These are phyloP conservation scores for Himalopsyche anomala DNA, from an alignment of 2,888 invertebrate genomes.

Conservation along the genomic window DNA sequence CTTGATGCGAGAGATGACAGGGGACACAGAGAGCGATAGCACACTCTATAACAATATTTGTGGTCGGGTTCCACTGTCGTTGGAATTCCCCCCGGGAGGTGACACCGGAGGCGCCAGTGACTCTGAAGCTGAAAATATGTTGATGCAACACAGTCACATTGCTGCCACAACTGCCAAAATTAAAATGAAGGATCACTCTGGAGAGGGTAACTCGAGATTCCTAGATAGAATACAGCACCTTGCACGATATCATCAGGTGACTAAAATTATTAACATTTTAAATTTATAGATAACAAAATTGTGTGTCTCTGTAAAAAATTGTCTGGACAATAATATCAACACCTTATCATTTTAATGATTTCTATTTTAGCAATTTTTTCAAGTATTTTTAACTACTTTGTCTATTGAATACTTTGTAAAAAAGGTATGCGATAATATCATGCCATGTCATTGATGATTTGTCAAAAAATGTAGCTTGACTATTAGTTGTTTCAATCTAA, in stretches of 20 bases:
- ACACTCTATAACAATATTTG: slow-evolving; percentile 68
- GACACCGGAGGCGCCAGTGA: slow-evolving; percentile 52
- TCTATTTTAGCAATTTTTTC: too few species aligned
- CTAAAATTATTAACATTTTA: slow-evolving; percentile 46
- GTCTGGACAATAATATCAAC: too few species aligned
- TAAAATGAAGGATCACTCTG: slow-evolving; percentile 60
- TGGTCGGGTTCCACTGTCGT: slow-evolving; percentile 47
- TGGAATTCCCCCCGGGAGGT: slow-evolving; percentile 50
- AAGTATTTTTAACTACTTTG: too few species aligned
- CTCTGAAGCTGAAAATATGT: slow-evolving; percentile 55
- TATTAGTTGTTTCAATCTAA: too few species aligned
- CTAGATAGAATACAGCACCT: slow-evolving; percentile 75
- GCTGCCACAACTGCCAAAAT: slow-evolving; percentile 64
- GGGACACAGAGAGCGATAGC: slow-evolving; percentile 70
- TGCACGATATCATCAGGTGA: slow-evolving; percentile 73
- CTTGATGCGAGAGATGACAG: slow-evolving; percentile 72
- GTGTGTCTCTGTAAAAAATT: too few species aligned
- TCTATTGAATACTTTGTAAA: too few species aligned
- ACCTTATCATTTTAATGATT: too few species aligned
- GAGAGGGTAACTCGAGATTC: slow-evolving; percentile 66
- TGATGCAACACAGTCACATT: slow-evolving; percentile 62
- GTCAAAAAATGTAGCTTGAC: too few species aligned
- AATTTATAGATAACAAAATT: too few species aligned
- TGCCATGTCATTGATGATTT: too few species aligned
- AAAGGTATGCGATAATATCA: too few species aligned